phyloP scores from a whole-genome alignment of 2,113 vertebrate species.

The Ellobius talpinus region DNA sequence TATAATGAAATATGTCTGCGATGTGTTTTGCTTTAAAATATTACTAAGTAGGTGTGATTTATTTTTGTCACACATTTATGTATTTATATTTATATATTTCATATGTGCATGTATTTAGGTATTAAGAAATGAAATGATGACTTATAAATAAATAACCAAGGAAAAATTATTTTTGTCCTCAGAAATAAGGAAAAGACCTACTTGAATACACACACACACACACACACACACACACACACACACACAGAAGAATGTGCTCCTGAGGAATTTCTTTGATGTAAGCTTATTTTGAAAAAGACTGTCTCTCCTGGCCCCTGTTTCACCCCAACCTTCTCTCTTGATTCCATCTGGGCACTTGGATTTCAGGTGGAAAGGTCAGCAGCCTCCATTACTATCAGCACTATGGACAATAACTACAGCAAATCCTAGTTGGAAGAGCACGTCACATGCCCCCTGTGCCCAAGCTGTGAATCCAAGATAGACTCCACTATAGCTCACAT shows the following conservation, averaged over 20 bases:
- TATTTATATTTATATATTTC: background rate
- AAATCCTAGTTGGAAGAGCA: background rate
- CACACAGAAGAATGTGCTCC: background rate
- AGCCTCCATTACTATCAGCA: background rate
- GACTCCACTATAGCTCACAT: background rate
- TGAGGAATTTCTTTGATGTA: slow-evolving; percentile 71
- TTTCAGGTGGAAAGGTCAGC: background rate
- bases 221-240: background rate
- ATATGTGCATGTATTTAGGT: background rate
- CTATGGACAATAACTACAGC: background rate
- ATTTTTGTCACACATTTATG: slow-evolving; percentile 36
- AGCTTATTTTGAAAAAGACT: slow-evolving; percentile 46
- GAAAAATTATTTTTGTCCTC: slow-evolving; percentile 44
- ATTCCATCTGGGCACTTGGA: background rate
- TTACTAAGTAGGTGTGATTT: slow-evolving; percentile 10
- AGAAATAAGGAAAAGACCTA: slow-evolving; percentile 54
- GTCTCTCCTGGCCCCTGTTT: background rate
- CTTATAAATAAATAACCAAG: slow-evolving; percentile 51
- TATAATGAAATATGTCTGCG: slow-evolving; percentile 10
- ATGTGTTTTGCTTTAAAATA: slow-evolving; percentile 26
- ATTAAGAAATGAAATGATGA: slow-evolving; percentile 56
- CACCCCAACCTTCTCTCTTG: background rate
- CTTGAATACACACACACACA: slow-evolving; percentile 10
- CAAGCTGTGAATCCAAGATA: background rate
- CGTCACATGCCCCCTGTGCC: background rate